A percentile compares a stretch with the other conserved stretches of the same genome.
Evolutionary conservation across 2,888 invertebrate species (phyloP).

Genomic region (Drosophila falleni): DNA sequence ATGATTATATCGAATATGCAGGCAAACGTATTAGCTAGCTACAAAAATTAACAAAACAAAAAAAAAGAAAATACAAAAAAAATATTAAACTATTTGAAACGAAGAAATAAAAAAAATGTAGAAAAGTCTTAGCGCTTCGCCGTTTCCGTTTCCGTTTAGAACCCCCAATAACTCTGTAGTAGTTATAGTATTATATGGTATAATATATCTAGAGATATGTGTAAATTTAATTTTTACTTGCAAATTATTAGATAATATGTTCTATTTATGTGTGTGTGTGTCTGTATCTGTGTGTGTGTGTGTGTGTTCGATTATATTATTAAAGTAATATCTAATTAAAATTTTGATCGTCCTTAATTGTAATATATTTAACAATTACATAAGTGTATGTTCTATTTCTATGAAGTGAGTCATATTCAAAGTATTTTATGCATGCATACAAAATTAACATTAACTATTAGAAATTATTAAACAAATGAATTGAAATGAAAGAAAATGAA

Average conservation of each 20-base stretch:
- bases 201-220: slow-evolving; percentile 45
- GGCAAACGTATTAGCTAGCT: slow-evolving; percentile 55
- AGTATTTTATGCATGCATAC: slow-evolving; percentile 66
- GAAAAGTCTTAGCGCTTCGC: slow-evolving; percentile 36
- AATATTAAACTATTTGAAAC: slow-evolving; percentile 21
- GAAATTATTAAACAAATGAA: slow-evolving; percentile 49
- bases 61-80: slow-evolving; percentile 19
- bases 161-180: slow-evolving; percentile 72
- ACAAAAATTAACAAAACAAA: slow-evolving; percentile 25
- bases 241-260: slow-evolving; percentile 39
- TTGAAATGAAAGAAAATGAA: slow-evolving; percentile 21
- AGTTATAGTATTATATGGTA: slow-evolving; percentile 76
- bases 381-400: slow-evolving; percentile 56
- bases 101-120: slow-evolving; percentile 29
- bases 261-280: slow-evolving; percentile 44
- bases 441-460: slow-evolving; percentile 57
- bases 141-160: slow-evolving; percentile 61
- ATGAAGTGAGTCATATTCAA: slow-evolving; percentile 66
- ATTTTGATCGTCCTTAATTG: slow-evolving; percentile 71
- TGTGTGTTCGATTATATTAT: slow-evolving; percentile 41
- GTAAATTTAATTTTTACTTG: slow-evolving; percentile 57
- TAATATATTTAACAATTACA: slow-evolving; percentile 46
- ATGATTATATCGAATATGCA: slow-evolving; percentile 56
- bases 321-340: slow-evolving; percentile 60
- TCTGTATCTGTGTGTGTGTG: slow-evolving; percentile 51